phyloP scores from a whole-genome alignment of 37 sponge, comb jelly and placozoan genomes.

The Aplysina aerophoba region DNA sequence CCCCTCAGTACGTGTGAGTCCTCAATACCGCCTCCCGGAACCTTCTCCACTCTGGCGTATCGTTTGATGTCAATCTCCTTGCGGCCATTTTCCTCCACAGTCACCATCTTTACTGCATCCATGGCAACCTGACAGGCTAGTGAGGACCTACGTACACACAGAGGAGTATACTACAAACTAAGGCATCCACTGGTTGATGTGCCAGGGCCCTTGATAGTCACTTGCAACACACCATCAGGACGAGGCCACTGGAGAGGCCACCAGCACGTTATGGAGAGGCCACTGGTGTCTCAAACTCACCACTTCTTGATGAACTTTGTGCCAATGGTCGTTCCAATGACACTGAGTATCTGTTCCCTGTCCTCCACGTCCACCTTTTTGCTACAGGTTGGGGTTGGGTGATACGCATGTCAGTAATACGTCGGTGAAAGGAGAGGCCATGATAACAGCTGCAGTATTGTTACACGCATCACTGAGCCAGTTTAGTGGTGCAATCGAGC shows the following conservation, averaged over 20 bases:
- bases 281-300: too few relatives aligned
- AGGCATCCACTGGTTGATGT: too few relatives aligned
- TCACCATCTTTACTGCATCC: slow-evolving; percentile 89
- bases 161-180: too few relatives aligned
- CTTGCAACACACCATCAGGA: too few relatives aligned
- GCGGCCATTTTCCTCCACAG: slow-evolving; percentile 69
- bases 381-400: slow-evolving; percentile 10
- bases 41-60: slow-evolving; percentile 95
- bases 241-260: neutral
- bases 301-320: slow-evolving; percentile 94
- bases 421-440: too few relatives aligned
- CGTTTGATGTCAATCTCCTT: slow-evolving; percentile 98
- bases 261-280: too few relatives aligned
- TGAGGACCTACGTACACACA: slow-evolving; percentile 81
- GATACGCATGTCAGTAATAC: too few relatives aligned
- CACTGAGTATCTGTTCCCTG: slow-evolving; percentile 73
- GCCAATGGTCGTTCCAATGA: slow-evolving; percentile 81
- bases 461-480: too few relatives aligned
- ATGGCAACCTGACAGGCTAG: slow-evolving; percentile 93
- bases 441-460: too few relatives aligned
- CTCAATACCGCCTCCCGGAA: slow-evolving; percentile 93
- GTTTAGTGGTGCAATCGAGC: too few relatives aligned
- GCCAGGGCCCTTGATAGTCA: too few relatives aligned
- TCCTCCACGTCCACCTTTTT: slow-evolving; percentile 72
- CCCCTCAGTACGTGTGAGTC: slow-evolving; percentile 90